Evolutionary conservation across 2,797 vertebrate species (phyloP).

Genomic region (Myotis pilosus): DNA sequence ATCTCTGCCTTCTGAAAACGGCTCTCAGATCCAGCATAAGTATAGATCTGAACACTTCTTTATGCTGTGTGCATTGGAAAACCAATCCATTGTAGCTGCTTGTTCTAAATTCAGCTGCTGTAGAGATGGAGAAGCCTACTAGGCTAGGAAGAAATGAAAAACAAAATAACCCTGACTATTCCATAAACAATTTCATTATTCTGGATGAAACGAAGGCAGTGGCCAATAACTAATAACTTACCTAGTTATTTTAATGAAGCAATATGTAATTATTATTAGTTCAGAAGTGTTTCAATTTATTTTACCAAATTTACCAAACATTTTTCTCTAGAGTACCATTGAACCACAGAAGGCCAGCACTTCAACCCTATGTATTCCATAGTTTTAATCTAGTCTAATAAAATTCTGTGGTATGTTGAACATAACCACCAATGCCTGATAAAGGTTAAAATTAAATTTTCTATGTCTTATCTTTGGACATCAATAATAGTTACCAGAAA

Average conservation of each 20-base stretch:
- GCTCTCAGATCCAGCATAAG: not conserved
- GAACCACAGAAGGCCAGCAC: not conserved
- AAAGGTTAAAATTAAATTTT: not conserved
- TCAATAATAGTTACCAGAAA: not conserved
- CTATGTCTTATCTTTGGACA: not conserved
- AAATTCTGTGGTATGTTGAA: not conserved
- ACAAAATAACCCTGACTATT: not conserved
- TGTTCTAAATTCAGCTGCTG: not conserved
- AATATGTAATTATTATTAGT: not conserved
- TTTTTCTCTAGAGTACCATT: not conserved
- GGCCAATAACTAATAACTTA: not conserved
- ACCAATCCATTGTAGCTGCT: not conserved
- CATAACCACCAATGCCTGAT: not conserved
- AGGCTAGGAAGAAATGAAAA: conserved; percentile 6
- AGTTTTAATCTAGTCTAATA: not conserved
- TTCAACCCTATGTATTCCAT: not conserved
- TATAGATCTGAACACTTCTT: not conserved
- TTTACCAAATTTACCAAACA: not conserved
- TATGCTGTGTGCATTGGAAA: not conserved
- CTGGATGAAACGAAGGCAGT: not conserved
- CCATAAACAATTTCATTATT: conserved; percentile 13
- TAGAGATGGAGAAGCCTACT: not conserved
- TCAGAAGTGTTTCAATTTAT: not conserved
- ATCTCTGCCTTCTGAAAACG: not conserved
- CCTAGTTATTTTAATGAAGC: conserved; percentile 2